Base-by-base conservation (phyloP, 2,797 vertebrate species). In the Novumbra hubbsi region DNA sequence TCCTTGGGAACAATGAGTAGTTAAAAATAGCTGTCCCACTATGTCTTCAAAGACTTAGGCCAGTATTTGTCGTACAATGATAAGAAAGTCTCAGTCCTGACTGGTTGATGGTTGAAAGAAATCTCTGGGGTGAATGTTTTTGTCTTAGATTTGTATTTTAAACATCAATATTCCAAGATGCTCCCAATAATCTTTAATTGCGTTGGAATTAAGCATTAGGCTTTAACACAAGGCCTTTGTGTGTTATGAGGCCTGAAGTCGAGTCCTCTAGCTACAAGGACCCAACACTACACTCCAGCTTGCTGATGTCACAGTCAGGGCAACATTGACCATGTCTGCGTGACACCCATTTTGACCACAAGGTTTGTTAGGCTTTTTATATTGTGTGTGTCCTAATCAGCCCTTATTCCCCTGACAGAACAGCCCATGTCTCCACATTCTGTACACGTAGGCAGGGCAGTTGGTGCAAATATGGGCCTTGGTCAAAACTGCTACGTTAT, bases 191-290 rank as follows among this genome's bases (percentile, higher is more conserved):
- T n/a, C 16, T 5, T 52, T 16, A 2, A n/a, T 52, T 17, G 50
- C 19, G 14, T 19, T 50, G 50, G 50, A 16, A 1, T 52, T 6
- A 52, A 52, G 49, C 16, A 19, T 52, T 52, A n/a, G 49, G 49
- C 49, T 52, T 6, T 17, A 52, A 52, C 17, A 6, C 11, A 32
- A 65, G 63, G 27, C 32, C 32, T 32, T 32, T 16, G 7, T 27
- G 60, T 65, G 15, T 65, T 27, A 4, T 21, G 21, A 21, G 30
- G 77, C 65, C 15, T 32, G 48, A 38, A 48, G 60, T 49, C 67
- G 32, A 19, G 38, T n/a, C 15, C 21, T 68, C n/a, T 27, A 4
- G 65, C 27, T 73, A 65, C 67, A 70, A 79, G 49, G 76, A 81
- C 76, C 75, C 67, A 75, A 41, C 38, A 27, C 24, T 24, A 24